These are phyloP conservation scores for Ceryle rudis DNA, from an alignment of 2,797 vertebrate genomes.

Conservation along the genomic window DNA sequence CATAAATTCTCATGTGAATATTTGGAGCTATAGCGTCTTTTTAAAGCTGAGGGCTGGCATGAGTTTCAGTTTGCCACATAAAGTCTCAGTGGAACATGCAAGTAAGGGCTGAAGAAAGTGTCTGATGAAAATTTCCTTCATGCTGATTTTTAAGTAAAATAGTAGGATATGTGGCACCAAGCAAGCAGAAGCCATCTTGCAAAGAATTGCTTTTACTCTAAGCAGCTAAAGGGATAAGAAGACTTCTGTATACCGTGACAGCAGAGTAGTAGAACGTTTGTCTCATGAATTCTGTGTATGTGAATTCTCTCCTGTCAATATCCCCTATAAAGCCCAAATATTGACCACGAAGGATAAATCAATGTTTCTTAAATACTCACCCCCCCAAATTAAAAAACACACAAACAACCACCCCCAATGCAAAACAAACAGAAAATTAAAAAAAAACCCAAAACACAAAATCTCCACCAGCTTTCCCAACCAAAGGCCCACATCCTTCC, in stretches of 20 bases:
- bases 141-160: neutral
- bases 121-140: neutral
- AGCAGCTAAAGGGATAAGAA: neutral
- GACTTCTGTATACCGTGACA: neutral
- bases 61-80: neutral
- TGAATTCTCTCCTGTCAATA: neutral
- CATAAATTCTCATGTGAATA: neutral
- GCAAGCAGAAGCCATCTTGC: neutral
- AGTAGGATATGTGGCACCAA: neutral
- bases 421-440: neutral
- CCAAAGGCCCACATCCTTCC: accelerated
- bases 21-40: neutral
- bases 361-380: neutral
- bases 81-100: neutral
- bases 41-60: neutral
- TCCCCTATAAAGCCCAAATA: neutral
- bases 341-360: neutral
- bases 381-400: no score
- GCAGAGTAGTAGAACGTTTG: neutral
- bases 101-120: neutral
- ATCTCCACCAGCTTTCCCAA: accelerated
- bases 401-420: neutral
- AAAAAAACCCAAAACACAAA: neutral
- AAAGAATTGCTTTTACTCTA: neutral
- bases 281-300: neutral